Evolutionary conservation across 2,888 invertebrate species (phyloP).

Genomic region (Colletes collaris): DNA sequence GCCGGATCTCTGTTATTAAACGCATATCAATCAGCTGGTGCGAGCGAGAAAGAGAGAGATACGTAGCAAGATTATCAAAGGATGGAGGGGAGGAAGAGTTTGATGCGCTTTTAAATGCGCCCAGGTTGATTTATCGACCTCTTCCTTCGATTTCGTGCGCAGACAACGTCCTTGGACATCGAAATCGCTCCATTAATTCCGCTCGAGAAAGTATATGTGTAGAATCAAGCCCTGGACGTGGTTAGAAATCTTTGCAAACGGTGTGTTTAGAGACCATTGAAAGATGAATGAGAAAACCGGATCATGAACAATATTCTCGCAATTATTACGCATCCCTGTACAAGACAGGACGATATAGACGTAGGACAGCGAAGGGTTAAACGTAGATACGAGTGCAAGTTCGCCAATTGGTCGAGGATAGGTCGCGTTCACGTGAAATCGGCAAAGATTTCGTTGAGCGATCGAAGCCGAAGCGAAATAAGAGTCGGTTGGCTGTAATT

Average conservation of each 20-base stretch:
- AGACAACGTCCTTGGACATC: slow-evolving; percentile 58
- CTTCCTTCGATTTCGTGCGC: slow-evolving; percentile 68
- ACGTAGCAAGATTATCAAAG: background rate
- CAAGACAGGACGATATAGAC: too few species aligned
- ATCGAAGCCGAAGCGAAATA: slow-evolving; percentile 18
- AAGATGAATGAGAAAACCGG: too few species aligned
- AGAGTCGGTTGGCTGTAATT: slow-evolving; percentile 57
- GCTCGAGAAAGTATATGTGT: background rate
- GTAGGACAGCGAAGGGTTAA: too few species aligned
- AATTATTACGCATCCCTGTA: too few species aligned
- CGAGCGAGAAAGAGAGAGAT: slow-evolving; percentile 7
- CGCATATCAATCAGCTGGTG: slow-evolving; percentile 80
- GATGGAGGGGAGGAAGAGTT: slow-evolving; percentile 21
- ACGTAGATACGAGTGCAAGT: too few species aligned
- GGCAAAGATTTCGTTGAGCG: slow-evolving; percentile 8
- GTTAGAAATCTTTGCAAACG: too few species aligned
- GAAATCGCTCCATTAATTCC: slow-evolving; percentile 59
- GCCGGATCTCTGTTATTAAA: slow-evolving; percentile 80
- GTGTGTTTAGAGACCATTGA: too few species aligned
- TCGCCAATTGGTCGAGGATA: too few species aligned
- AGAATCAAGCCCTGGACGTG: too few species aligned
- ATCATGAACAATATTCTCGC: too few species aligned
- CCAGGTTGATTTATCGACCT: slow-evolving; percentile 77
- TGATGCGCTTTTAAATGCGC: slow-evolving; percentile 80
- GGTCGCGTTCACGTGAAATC: background rate